phyloP scores from a whole-genome alignment of 2,797 vertebrate species.

The Varecia variegata region DNA sequence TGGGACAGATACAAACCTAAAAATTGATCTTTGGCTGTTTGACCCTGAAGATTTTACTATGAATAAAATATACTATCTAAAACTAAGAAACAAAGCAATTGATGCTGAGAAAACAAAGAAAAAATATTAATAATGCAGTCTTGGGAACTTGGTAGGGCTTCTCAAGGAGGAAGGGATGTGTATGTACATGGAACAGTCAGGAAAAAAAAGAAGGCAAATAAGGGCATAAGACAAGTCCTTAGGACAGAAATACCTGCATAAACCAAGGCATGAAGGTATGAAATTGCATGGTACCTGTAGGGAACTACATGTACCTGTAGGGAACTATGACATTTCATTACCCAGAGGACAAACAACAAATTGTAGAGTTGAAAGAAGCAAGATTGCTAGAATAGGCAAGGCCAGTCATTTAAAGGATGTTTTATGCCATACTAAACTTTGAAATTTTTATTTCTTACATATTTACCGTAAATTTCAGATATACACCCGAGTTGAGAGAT shows the following conservation, averaged over 20 bases:
- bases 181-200: rapidly evolving
- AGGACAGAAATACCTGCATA: neutral
- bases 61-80: neutral
- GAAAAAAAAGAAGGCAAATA: neutral
- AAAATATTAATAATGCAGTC: neutral
- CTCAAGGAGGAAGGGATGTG: neutral
- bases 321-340: neutral
- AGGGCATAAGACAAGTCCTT: neutral
- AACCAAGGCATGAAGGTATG: neutral
- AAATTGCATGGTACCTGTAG: neutral
- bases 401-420: neutral
- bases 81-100: neutral
- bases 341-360: neutral
- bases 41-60: neutral
- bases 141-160: neutral
- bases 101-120: neutral
- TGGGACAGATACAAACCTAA: neutral
- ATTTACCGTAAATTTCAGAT: neutral
- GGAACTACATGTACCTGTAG: neutral
- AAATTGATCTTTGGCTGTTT: neutral
- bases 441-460: neutral
- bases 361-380: neutral
- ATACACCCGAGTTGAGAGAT: neutral
- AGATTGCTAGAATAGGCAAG: neutral
- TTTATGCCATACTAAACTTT: neutral